A percentile compares a stretch with the other conserved stretches of the same genome.
Evolutionary conservation across 2,113 vertebrate genomes (phyloP).

Genomic region (Cheilinus undulatus): DNA sequence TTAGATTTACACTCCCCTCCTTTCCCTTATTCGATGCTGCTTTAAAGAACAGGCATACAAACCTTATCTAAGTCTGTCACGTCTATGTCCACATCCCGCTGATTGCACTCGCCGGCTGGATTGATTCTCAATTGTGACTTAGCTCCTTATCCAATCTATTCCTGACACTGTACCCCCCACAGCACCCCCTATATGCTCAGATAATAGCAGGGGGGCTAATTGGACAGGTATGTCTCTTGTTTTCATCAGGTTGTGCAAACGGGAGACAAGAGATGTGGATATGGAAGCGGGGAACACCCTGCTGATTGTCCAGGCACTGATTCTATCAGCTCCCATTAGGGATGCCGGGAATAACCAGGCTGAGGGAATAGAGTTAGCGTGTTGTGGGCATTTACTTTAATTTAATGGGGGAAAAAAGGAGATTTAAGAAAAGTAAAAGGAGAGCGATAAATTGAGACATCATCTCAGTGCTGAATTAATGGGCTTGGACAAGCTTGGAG

Average conservation of each 20-base stretch:
- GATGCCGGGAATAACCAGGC: constrained; percentile 43
- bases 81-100: constrained; percentile 31
- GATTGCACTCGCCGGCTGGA: constrained; percentile 37
- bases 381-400: constrained; percentile 53
- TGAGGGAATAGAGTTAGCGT: constrained; percentile 54
- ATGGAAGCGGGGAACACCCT: constrained; percentile 57
- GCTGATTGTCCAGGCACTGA: constrained; percentile 69
- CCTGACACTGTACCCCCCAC: neutral
- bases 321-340: constrained; percentile 65
- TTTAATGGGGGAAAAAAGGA: constrained; percentile 28
- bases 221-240: constrained; percentile 65
- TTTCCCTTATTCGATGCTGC: constrained; percentile 25
- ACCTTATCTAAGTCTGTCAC: constrained; percentile 53
- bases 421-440: constrained; percentile 17
- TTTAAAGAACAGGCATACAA: constrained; percentile 55
- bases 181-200: constrained; percentile 14
- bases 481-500: constrained; percentile 51
- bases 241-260: constrained; percentile 54
- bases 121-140: constrained; percentile 51
- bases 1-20: constrained; percentile 14
- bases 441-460: constrained; percentile 40
- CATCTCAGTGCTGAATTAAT: constrained; percentile 50
- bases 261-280: constrained; percentile 39
- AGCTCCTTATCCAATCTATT: constrained; percentile 46
- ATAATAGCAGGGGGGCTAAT: constrained; percentile 67